Percentiles rank a stretch among this genome's conserved stretches.
Conservation (phyloP, 2,888 invertebrate genomes). For the Meandrusa payeni region DNA sequence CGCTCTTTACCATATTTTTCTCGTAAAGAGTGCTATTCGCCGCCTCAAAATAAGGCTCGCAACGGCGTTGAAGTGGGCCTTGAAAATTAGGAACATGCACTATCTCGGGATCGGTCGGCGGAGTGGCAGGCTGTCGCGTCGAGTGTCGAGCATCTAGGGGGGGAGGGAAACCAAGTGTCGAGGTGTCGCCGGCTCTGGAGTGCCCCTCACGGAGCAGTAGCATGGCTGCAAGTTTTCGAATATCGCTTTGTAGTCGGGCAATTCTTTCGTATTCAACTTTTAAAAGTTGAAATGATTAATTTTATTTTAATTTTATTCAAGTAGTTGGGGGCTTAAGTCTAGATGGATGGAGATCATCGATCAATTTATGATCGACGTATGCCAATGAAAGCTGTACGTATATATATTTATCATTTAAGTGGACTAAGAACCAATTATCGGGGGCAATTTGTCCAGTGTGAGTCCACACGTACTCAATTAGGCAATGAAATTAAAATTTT, state of each 20-base stretch:
- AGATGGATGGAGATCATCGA: too few relatives aligned
- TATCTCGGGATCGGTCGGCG: conserved; percentile 43
- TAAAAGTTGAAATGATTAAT: too few relatives aligned
- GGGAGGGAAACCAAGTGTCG: conserved; percentile 9
- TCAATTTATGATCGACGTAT: too few relatives aligned
- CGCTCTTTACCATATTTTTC: conserved; percentile 15
- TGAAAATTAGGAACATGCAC: conserved; percentile 50
- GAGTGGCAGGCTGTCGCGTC: conserved; percentile 25
- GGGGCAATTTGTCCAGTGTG: too few relatives aligned
- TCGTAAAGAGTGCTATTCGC: conserved; percentile 13
- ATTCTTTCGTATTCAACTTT: too few relatives aligned
- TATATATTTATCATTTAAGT: too few relatives aligned
- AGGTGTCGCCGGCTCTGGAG: conserved; percentile 6
- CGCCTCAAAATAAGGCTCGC: conserved; percentile 15
- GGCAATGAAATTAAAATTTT: too few relatives aligned
- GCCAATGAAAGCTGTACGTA: too few relatives aligned
- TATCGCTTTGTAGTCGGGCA: not conserved
- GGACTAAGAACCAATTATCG: too few relatives aligned
- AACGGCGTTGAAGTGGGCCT: conserved; percentile 23
- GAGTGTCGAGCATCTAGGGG: conserved; percentile 1
- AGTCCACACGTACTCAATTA: too few relatives aligned
- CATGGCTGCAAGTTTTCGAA: conserved; percentile 15
- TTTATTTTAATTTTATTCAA: too few relatives aligned
- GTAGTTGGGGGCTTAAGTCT: too few relatives aligned
- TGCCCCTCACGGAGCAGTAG: conserved; percentile 5